Conservation (phyloP, 2,888 invertebrate species). For the Theretra japonica region DNA sequence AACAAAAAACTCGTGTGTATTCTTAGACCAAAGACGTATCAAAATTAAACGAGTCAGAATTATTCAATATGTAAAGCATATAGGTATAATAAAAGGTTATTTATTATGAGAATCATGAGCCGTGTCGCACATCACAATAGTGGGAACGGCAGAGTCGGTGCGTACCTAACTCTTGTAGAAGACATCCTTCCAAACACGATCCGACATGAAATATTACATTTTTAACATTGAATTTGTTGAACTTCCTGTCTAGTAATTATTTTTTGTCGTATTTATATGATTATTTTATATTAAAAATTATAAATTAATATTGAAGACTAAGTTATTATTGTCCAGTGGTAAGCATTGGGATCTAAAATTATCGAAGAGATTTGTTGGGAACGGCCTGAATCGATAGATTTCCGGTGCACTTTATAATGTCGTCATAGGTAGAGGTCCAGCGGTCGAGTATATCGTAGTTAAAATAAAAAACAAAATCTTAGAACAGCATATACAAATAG, state of each 20-base stretch:
- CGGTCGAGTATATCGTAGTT: too few species aligned
- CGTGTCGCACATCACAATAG: slow-evolving; percentile 22
- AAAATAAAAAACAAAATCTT: too few species aligned
- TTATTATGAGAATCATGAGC: slow-evolving; percentile 16
- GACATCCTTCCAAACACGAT: background rate
- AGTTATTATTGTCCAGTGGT: too few species aligned
- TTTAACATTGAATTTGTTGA: background rate
- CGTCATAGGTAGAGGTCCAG: too few species aligned
- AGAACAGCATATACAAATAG: too few species aligned
- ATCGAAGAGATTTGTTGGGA: too few species aligned
- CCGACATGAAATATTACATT: background rate
- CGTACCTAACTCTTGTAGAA: background rate
- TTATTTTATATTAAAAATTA: too few species aligned
- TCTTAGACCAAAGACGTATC: background rate
- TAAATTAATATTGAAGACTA: too few species aligned
- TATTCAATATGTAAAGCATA: slow-evolving; percentile 6
- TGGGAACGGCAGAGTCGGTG: slow-evolving; percentile 1
- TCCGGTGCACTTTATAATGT: too few species aligned
- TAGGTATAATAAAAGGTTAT: background rate
- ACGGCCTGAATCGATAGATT: too few species aligned
- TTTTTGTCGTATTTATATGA: background rate
- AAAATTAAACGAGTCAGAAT: background rate
- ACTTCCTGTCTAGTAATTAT: background rate
- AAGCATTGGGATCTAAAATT: too few species aligned
- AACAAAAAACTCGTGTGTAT: too few species aligned